These are phyloP conservation scores for Notoglanidium macrostoma DNA, from an alignment of 2,797 vertebrate species.

Conservation along the genomic window DNA sequence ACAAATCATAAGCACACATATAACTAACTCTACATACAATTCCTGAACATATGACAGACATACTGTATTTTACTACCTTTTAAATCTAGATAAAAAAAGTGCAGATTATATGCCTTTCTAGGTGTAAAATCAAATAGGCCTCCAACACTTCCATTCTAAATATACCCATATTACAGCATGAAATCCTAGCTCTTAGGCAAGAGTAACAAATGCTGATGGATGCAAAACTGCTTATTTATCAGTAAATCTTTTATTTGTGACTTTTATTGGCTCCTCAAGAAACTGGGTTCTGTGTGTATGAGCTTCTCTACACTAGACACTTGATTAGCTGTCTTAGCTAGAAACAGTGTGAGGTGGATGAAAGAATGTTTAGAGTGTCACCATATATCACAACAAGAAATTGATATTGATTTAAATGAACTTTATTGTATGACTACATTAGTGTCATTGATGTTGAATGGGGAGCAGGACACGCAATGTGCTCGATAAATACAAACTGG, in stretches of 20 bases:
- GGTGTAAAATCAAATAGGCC: neutral
- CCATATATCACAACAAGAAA: neutral
- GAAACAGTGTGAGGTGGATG: neutral
- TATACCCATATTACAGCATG: neutral
- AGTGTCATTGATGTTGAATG: neutral
- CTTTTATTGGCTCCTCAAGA: neutral
- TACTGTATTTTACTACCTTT: neutral
- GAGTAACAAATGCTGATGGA: neutral
- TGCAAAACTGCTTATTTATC: neutral
- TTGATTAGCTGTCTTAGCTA: neutral
- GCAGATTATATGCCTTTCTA: neutral
- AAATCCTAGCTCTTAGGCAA: neutral
- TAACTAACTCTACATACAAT: neutral
- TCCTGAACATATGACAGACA: neutral
- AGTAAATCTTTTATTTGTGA: neutral
- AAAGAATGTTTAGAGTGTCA: too few relatives aligned
- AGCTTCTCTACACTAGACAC: neutral
- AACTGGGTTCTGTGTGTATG: neutral
- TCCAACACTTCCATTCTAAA: neutral
- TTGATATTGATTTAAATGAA: neutral
- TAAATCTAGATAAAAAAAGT: neutral
- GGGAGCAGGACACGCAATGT: too few relatives aligned
- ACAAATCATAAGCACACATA: neutral
- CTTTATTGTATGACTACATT: neutral
- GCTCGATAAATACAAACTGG: neutral